Percentiles rank a stretch among this genome's conserved stretches.
Evolutionary conservation across 53 echinoderm and acorn worm species (phyloP).

Genomic region (Hippasteria phrygiana): DNA sequence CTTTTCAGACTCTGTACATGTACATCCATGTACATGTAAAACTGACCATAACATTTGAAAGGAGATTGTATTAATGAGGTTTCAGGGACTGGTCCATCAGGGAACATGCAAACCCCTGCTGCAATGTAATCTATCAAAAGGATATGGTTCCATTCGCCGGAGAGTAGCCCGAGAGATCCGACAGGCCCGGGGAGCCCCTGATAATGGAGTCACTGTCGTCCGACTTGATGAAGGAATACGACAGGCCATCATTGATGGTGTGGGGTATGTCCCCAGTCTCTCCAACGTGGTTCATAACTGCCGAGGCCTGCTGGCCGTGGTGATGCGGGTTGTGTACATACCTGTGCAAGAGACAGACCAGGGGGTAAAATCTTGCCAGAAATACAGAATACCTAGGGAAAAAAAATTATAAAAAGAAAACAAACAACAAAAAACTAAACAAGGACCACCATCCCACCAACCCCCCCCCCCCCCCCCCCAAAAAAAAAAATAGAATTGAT

Average conservation of each 20-base stretch:
- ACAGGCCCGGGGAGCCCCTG: slow-evolving; percentile 83
- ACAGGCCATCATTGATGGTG: slow-evolving; percentile 24
- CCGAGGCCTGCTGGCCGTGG: slow-evolving; percentile 67
- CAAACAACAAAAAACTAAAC: too few relatives aligned
- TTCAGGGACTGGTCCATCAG: too few relatives aligned
- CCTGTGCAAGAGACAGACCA: slow-evolving; percentile 38
- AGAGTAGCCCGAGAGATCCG: slow-evolving; percentile 85
- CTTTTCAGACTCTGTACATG: too few relatives aligned
- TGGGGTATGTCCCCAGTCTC: slow-evolving; percentile 72
- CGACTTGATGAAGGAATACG: slow-evolving; percentile 79
- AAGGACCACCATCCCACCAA: too few relatives aligned
- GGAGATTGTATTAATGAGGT: too few relatives aligned
- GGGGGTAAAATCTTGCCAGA: not conserved
- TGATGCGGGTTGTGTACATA: slow-evolving; percentile 80
- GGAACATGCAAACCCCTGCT: too few relatives aligned
- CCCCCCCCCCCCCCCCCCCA: too few relatives aligned
- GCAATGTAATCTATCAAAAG: too few relatives aligned
- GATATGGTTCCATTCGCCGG: slow-evolving; percentile 92
- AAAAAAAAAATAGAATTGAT: too few relatives aligned
- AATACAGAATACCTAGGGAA: not conserved
- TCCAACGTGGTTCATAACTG: slow-evolving; percentile 69
- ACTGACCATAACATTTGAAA: not conserved
- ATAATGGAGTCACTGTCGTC: slow-evolving; percentile 68
- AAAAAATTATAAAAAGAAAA: not conserved
- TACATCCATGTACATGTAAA: too few relatives aligned